Base-by-base conservation (phyloP, 1,140 invertebrate species). In the Hypothenemus hampei region DNA sequence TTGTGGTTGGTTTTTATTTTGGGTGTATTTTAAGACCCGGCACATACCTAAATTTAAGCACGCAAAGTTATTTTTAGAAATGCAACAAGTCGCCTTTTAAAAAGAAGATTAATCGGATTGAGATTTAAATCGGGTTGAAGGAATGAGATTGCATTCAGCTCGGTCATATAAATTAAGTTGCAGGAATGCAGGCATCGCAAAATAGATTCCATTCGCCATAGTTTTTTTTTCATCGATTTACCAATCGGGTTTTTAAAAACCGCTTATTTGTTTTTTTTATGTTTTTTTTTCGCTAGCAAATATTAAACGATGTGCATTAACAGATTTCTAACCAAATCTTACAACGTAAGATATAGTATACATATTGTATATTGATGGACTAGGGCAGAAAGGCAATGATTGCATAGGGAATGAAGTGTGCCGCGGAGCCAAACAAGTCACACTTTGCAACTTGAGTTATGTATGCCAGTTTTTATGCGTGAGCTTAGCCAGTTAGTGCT, bases 51-150 rank as follows among this genome's bases (percentile, higher is more conserved):
- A 44, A 44, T 44, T 44, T 44, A 44, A 44, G 22, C 21, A 26
- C 41, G 21, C 15, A 23, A 26, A 44, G 41, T 44, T 44, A 44
- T 44, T 44, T 44, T 44, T 44, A 44, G 41, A 44, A 26, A 44
- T 44, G 41, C 41, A 44, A 44, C 41, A 44, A 44, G 41, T 44
- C 41, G 41, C n/a, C 15, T 8, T 15, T 13, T 23, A 15, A 37
- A 37, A 10, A 16, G 20, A 44, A 44, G 41, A 44, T 26, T 44
- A 44, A 44, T 44, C 37, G 16, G 23, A 44, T 44, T 26, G 41
- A 44, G 22, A 44, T 44, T 23, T 44, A 24, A 44, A 44, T 44
- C 41, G 21, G 20, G 41, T 26, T 8, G 19, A 41, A 23, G 41
- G 26, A 44, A 26, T 44, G 23, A 44, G 41, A 13, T 23, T 18